Conservation (phyloP, 37 sponge, comb jelly and placozoan genomes). For the Oopsacas minuta region DNA sequence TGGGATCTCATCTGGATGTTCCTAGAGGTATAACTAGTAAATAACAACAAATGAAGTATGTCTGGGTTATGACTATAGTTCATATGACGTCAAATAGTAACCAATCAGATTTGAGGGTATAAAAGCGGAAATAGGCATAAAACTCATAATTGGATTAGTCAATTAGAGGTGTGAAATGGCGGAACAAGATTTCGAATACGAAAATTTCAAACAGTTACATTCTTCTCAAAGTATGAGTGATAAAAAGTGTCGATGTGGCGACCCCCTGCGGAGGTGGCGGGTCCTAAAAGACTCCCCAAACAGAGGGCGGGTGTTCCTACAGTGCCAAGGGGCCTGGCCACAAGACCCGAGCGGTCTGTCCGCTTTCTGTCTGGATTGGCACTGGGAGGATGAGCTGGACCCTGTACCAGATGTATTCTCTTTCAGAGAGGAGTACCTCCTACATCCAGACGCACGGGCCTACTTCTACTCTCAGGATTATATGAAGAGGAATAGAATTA, state of each 20-base stretch:
- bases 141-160: no score
- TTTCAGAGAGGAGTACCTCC: background rate
- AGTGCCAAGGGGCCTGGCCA: background rate
- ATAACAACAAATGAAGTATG: no score
- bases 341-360: background rate
- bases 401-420: background rate
- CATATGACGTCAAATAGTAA: no score
- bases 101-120: background rate
- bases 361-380: background rate
- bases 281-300: background rate
- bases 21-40: conserved; percentile 10
- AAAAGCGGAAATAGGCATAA: background rate
- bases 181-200: background rate
- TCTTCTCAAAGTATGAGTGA: background rate
- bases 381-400: background rate
- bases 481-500: background rate
- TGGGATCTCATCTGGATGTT: conserved; percentile 43
- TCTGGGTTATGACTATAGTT: no score
- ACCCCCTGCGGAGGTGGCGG: background rate
- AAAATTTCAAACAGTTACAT: background rate
- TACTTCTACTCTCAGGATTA: background rate
- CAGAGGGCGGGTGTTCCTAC: conserved; percentile 3
- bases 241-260: background rate
- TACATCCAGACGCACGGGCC: background rate
- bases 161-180: background rate